These are phyloP conservation scores for Champsocephalus esox DNA, from an alignment of 2,797 vertebrate genomes.

Conservation along the genomic window DNA sequence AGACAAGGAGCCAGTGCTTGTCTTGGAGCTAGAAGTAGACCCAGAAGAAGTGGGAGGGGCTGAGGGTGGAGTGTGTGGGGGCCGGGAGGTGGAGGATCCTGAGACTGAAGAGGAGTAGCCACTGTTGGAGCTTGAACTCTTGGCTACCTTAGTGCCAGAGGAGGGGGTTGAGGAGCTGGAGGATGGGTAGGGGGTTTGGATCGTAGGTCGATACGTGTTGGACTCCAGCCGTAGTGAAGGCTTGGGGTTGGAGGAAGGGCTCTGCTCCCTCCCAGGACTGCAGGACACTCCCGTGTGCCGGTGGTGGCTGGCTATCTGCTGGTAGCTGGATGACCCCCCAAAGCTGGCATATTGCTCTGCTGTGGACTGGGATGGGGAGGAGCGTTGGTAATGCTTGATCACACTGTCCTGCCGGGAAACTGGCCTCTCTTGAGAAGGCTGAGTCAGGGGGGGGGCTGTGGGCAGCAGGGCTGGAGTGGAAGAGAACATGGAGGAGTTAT, in stretches of 20 bases:
- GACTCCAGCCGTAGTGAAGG: conserved; percentile 76
- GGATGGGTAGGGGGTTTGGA: conserved; percentile 86
- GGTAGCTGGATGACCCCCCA: conserved; percentile 85
- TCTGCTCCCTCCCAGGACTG: conserved; percentile 91
- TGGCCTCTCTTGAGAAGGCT: conserved; percentile 85
- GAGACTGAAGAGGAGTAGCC: conserved; percentile 88
- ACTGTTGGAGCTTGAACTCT: conserved; percentile 79
- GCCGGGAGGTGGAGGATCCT: conserved; percentile 77
- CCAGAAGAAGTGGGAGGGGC: conserved; percentile 83
- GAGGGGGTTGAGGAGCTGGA: conserved; percentile 72
- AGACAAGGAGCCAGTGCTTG: conserved; percentile 68
- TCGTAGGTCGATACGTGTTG: conserved; percentile 88
- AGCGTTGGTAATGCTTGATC: conserved; percentile 93
- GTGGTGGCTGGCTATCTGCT: conserved; percentile 86
- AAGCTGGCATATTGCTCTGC: conserved; percentile 92
- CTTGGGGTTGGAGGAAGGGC: conserved; percentile 83
- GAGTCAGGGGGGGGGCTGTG: conserved; percentile 71
- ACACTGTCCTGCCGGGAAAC: conserved; percentile 92
- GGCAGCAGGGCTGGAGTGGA: conserved; percentile 74
- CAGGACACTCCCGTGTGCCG: conserved; percentile 87
- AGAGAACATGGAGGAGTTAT: conserved; percentile 90
- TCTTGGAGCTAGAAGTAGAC: conserved; percentile 81
- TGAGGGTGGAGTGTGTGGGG: conserved; percentile 83
- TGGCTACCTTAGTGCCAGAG: conserved; percentile 72
- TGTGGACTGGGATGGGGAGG: conserved; percentile 82